Evolutionary conservation across 2,113 vertebrate species (phyloP).

Genomic region (Aptenodytes patagonicus): DNA sequence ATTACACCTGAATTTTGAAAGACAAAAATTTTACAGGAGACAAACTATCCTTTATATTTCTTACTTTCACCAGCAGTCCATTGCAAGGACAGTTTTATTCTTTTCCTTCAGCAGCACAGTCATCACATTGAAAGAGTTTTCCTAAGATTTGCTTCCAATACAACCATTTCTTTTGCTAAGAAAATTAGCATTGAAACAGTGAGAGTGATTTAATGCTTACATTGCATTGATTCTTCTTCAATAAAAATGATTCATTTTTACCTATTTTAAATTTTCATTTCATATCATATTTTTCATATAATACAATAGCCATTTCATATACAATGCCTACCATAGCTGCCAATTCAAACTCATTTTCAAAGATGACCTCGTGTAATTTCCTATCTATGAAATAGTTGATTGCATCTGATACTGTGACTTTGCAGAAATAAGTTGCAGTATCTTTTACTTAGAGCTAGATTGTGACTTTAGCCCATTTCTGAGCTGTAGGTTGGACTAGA

Average conservation of each 20-base stretch:
- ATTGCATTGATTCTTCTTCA: not conserved
- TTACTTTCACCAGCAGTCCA: not conserved
- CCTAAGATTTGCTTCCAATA: not conserved
- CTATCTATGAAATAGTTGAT: not conserved
- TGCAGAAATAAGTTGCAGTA: not conserved
- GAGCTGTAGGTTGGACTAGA: not conserved
- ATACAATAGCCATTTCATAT: not conserved
- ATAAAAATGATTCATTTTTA: not conserved
- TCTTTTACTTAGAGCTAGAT: not conserved
- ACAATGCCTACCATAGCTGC: fast-evolving
- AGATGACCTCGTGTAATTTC: not conserved
- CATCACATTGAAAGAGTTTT: not conserved
- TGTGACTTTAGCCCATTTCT: not conserved
- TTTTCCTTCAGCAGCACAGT: not conserved
- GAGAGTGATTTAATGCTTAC: not conserved
- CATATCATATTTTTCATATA: not conserved
- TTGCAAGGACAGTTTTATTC: not conserved
- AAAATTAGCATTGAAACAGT: not conserved
- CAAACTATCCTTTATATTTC: not conserved
- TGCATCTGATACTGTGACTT: not conserved
- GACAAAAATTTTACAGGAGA: not conserved
- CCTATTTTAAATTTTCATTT: not conserved
- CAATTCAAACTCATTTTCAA: not conserved
- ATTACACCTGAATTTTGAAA: not conserved
- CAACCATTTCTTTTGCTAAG: not conserved